Percentiles rank a stretch among this genome's conserved stretches.
phyloP scores from a whole-genome alignment of 2,797 vertebrate species.

The Nasua narica region DNA sequence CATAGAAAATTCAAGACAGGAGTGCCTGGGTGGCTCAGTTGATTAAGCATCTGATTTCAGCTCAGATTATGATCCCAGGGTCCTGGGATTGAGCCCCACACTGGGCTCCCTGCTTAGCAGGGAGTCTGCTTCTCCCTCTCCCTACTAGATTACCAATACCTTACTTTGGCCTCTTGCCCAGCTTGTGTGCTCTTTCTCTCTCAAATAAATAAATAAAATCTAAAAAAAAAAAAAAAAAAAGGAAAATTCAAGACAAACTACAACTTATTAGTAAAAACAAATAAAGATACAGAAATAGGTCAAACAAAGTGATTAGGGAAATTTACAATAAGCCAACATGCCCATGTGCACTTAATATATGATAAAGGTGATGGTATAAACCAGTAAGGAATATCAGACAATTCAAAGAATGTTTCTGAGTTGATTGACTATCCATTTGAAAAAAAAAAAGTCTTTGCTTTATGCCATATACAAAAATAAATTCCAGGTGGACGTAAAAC shows the following conservation, averaged over 20 bases:
- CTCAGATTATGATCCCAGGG: background rate
- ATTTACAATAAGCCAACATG: background rate
- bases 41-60: background rate
- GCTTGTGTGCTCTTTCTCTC: too few relatives aligned
- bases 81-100: background rate
- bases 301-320: background rate
- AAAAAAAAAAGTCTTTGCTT: background rate
- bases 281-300: background rate
- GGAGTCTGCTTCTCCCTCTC: too few relatives aligned
- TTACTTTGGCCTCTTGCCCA: too few relatives aligned
- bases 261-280: background rate
- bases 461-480: background rate
- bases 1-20: background rate
- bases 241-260: background rate
- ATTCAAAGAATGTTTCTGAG: background rate
- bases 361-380: background rate
- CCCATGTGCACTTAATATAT: background rate
- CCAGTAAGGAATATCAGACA: background rate
- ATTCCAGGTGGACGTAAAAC: constrained; percentile 12
- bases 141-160: too few relatives aligned
- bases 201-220: too few relatives aligned
- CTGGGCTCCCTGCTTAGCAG: background rate
- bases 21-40: background rate
- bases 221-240: background rate
- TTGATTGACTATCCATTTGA: background rate